Percentiles rank a stretch among this genome's conserved stretches.
These are phyloP conservation scores for Spodoptera picta DNA, from an alignment of 2,888 invertebrate species.

Conservation along the genomic window DNA sequence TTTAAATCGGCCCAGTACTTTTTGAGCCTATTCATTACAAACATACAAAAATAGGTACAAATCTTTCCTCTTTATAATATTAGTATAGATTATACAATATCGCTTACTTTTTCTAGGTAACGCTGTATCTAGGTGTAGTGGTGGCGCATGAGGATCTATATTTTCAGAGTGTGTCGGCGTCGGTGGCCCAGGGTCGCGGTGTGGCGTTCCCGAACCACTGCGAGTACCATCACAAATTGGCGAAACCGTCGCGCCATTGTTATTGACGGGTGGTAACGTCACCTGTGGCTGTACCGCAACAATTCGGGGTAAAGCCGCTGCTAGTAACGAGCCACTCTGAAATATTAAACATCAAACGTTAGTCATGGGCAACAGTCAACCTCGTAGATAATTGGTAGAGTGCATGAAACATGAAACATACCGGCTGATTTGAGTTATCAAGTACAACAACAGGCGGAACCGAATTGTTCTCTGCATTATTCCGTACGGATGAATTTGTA, in stretches of 20 bases:
- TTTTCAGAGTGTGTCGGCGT: slow-evolving; percentile 86
- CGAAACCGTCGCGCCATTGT: slow-evolving; percentile 74
- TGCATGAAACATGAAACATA: slow-evolving; percentile 48
- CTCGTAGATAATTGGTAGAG: neutral
- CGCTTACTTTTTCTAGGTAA: slow-evolving; percentile 85
- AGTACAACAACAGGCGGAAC: slow-evolving; percentile 83
- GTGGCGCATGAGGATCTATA: slow-evolving; percentile 82
- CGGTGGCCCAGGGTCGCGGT: slow-evolving; percentile 84
- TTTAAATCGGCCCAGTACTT: too few species aligned
- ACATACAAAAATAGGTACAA: too few species aligned
- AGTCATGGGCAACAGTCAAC: neutral
- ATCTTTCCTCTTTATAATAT: too few species aligned
- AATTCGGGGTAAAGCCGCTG: slow-evolving; percentile 91
- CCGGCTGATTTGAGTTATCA: slow-evolving; percentile 83
- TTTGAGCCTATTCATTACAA: too few species aligned
- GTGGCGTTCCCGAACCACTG: slow-evolving; percentile 75
- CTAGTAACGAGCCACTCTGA: slow-evolving; percentile 90
- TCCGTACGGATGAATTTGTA: slow-evolving; percentile 73
- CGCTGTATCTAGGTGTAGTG: slow-evolving; percentile 86
- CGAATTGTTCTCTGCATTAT: slow-evolving; percentile 67
- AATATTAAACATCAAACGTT: slow-evolving; percentile 11
- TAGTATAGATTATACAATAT: neutral
- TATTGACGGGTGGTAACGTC: slow-evolving; percentile 69
- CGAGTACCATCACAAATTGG: slow-evolving; percentile 62
- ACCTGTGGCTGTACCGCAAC: slow-evolving; percentile 80